Evolutionary conservation across 2,797 vertebrate genomes (phyloP).

Genomic region (Rhinogobio ventralis): DNA sequence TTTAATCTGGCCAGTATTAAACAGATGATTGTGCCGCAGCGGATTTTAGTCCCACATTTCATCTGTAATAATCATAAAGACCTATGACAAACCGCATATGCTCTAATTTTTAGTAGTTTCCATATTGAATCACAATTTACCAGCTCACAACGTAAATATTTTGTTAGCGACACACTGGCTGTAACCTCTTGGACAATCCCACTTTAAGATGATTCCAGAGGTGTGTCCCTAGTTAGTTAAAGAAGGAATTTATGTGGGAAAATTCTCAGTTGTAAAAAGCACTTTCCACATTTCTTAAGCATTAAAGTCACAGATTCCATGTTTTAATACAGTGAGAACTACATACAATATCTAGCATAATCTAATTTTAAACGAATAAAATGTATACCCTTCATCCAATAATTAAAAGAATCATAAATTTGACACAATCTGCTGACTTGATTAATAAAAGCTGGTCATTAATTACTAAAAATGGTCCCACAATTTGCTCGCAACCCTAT

Average conservation of each 20-base stretch:
- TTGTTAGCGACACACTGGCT: conserved; percentile 45
- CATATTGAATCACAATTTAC: conserved; percentile 48
- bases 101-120: conserved; percentile 51
- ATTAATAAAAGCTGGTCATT: neutral
- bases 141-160: conserved; percentile 46
- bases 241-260: conserved; percentile 20
- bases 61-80: conserved; percentile 48
- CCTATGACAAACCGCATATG: conserved; percentile 46
- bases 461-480: neutral
- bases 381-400: neutral
- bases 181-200: conserved; percentile 17
- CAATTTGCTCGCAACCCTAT: no score
- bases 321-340: neutral
- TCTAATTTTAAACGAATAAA: neutral
- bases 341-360: neutral
- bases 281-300: neutral
- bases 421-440: neutral
- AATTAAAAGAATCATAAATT: neutral
- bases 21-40: conserved; percentile 27
- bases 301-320: neutral
- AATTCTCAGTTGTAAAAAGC: neutral
- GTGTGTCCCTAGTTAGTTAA: conserved; percentile 3
- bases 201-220: conserved; percentile 24
- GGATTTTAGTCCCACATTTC: conserved; percentile 50
- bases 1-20: conserved; percentile 24